Evolutionary conservation across 2,113 vertebrate species (phyloP), one percentile per base, ranked within the genome.

Genomic region (Rhipidura dahli): DNA sequence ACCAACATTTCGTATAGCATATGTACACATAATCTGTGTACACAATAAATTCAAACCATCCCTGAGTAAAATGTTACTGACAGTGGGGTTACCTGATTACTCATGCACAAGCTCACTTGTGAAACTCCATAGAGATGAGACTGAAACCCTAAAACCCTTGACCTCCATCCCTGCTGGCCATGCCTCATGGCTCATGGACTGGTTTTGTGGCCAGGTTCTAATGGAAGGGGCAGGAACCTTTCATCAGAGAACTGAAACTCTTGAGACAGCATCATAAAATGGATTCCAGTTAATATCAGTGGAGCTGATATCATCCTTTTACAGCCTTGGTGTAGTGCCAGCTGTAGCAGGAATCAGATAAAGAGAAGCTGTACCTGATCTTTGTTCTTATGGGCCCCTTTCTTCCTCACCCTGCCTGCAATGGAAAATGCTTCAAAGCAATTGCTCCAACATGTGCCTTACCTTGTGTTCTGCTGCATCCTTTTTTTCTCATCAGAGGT

Each of bases 211-310:
- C 35, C 33, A 35, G 14, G 2, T 27, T 54, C 66, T 65, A 86
- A 88, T n/a, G 40, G 39, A 96, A 92, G 9, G 65, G 44, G 66
- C 63, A 90, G 69, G 59, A 96, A 61, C 50, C 11, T 69, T 76
- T 56, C 63, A 45, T 0, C 10, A 35, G 64, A 3, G 4, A 72
- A 44, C 24, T 39, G 30, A 76, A 61, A 57, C 15, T 56, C 63
- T 69, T 17, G 51, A 47, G 51, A 47, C 16, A 72, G 33, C 6
- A 6, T 24, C 77, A 82, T 15, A 56, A 6, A 44, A 89, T 65
- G 30, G 40, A 69, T 83, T 37, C 40, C 68, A 90, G 27, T 56
- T 61, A 40, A 40, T 51, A 60, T 65, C 49, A 80, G 44, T 37
- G 49, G 40, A 79, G 59, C 56, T 50, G 1, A 54, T 50, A 45